phyloP scores from a whole-genome alignment of 2,113 vertebrate species.

The Elanoides forficatus region DNA sequence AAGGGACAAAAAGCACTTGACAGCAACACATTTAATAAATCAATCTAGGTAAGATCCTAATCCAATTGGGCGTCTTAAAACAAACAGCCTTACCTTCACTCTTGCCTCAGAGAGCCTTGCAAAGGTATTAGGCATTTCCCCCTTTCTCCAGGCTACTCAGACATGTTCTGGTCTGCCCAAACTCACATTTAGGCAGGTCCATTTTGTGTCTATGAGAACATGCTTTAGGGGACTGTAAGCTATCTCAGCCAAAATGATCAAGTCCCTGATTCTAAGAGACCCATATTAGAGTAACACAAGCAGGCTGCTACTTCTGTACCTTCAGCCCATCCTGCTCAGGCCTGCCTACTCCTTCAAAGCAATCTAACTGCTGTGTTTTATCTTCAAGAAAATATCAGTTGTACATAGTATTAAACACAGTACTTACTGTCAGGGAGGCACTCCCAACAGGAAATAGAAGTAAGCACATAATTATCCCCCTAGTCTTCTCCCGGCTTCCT shows the following conservation, averaged over 20 bases:
- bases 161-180: not conserved
- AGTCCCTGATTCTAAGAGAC: not conserved
- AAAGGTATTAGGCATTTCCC: not conserved
- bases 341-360: not conserved
- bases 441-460: conserved; percentile 26
- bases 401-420: not conserved
- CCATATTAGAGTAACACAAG: not conserved
- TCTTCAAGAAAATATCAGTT: not conserved
- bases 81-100: not conserved
- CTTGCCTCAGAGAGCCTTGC: not conserved
- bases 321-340: not conserved
- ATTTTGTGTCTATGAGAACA: not conserved
- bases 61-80: not conserved
- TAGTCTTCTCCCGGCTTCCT: not conserved
- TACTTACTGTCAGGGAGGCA: not conserved
- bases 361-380: not conserved
- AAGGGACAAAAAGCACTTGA: not conserved
- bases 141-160: not conserved
- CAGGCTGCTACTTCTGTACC: not conserved
- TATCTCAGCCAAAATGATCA: not conserved
- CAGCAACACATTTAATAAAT: not conserved
- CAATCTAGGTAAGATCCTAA: not conserved
- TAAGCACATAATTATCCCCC: not conserved
- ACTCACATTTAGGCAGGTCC: not conserved
- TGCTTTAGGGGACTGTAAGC: not conserved